A percentile compares a stretch with the other conserved stretches of the same genome.
phyloP scores from a whole-genome alignment of 2,113 vertebrate genomes.

The Thunnus thynnus region DNA sequence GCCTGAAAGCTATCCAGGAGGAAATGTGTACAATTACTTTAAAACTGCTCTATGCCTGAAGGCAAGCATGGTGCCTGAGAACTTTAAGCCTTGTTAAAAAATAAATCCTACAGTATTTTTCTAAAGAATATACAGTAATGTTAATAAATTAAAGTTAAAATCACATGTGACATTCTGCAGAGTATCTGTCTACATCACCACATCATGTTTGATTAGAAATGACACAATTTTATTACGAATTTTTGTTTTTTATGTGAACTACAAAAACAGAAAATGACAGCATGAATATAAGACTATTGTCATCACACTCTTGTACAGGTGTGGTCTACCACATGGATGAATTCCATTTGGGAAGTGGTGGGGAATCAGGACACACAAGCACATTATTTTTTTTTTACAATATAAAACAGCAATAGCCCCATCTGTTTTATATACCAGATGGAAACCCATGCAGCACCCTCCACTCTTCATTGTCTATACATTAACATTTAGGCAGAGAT shows the following conservation, averaged over 20 bases:
- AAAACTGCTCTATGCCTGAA: too few relatives aligned
- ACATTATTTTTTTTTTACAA: slow-evolving; percentile 82
- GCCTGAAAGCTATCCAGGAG: too few relatives aligned
- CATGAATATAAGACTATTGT: slow-evolving; percentile 80
- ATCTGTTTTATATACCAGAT: slow-evolving; percentile 66
- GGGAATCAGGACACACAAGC: slow-evolving; percentile 70
- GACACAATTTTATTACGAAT: slow-evolving; percentile 78
- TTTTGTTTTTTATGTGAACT: slow-evolving; percentile 81
- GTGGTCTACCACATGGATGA: slow-evolving; percentile 76
- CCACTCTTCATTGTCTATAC: slow-evolving; percentile 87
- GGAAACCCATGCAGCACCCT: slow-evolving; percentile 78
- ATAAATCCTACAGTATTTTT: too few relatives aligned
- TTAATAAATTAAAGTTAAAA: too few relatives aligned
- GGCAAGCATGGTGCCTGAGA: too few relatives aligned
- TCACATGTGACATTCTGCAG: too few relatives aligned
- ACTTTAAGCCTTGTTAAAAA: too few relatives aligned
- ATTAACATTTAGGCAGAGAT: slow-evolving; percentile 89
- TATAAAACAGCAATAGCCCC: slow-evolving; percentile 82
- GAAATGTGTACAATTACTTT: too few relatives aligned
- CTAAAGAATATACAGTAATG: too few relatives aligned
- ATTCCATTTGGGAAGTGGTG: slow-evolving; percentile 61
- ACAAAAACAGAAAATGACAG: slow-evolving; percentile 85
- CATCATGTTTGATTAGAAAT: slow-evolving; percentile 27
- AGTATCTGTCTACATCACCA: not conserved
- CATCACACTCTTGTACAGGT: slow-evolving; percentile 68